Conservation (phyloP, 2,888 invertebrate species). For the Nemapogon koenigi region DNA sequence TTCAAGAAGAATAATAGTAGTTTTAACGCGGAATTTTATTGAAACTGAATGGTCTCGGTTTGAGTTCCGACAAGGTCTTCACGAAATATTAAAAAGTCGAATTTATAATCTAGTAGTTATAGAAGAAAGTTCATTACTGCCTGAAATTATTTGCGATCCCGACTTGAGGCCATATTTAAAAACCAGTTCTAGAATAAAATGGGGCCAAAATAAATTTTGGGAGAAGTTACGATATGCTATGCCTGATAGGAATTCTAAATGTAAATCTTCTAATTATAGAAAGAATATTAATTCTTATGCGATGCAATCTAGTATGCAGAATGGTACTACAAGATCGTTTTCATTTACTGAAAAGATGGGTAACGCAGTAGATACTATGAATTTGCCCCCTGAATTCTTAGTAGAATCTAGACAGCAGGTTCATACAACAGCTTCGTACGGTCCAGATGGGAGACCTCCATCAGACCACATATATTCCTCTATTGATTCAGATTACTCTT, state of each 20-base stretch:
- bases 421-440: conserved; percentile 47
- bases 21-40: conserved; percentile 86
- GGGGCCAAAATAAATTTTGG: conserved; percentile 94
- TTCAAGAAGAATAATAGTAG: conserved; percentile 83
- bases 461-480: conserved; percentile 91
- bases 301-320: conserved; percentile 68
- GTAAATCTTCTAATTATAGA: conserved; percentile 68
- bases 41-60: conserved; percentile 93
- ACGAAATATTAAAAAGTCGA: conserved; percentile 83
- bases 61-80: conserved; percentile 88
- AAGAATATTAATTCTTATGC: conserved; percentile 86
- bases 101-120: conserved; percentile 86
- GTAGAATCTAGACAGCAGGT: conserved; percentile 40
- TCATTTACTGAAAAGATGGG: conserved; percentile 62
- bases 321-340: conserved; percentile 67
- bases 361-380: conserved; percentile 44
- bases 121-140: conserved; percentile 80
- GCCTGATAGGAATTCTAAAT: conserved; percentile 71
- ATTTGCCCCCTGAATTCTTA: conserved; percentile 70
- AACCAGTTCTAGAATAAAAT: conserved; percentile 82
- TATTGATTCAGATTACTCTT: conserved; percentile 88
- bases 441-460: conserved; percentile 71
- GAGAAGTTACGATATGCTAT: conserved; percentile 88
- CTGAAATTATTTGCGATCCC: conserved; percentile 83
- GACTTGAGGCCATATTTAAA: conserved; percentile 89